Percentiles rank a stretch among this genome's conserved stretches.
Evolutionary conservation across 2,888 invertebrate species (phyloP).

Genomic region (Synanthedon vespiformis): DNA sequence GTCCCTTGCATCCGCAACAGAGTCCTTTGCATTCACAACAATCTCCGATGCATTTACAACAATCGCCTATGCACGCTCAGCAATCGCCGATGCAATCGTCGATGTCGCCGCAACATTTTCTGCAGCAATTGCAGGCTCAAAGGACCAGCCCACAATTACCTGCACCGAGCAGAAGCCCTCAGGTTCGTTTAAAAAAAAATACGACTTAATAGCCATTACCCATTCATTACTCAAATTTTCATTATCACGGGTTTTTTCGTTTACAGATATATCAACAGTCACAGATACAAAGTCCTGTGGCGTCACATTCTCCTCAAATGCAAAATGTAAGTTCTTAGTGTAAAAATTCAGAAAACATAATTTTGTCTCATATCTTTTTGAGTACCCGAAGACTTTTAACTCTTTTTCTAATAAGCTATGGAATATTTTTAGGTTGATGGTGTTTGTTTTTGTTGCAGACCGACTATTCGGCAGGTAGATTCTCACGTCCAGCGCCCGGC

Average conservation of each 20-base stretch:
- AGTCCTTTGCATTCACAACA: constrained; percentile 26
- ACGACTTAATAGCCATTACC: not conserved
- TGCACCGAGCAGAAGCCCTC: constrained; percentile 61
- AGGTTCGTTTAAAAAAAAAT: constrained; percentile 24
- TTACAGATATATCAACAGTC: constrained; percentile 62
- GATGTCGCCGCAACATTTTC: constrained; percentile 35
- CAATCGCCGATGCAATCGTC: constrained; percentile 13
- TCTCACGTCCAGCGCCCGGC: constrained; percentile 53
- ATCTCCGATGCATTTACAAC: constrained; percentile 10
- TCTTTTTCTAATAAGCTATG: too few relatives aligned
- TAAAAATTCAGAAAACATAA: too few relatives aligned
- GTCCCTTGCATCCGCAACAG: constrained; percentile 25
- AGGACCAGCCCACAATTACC: constrained; percentile 61
- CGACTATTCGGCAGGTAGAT: constrained; percentile 48
- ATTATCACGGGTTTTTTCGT: not conserved
- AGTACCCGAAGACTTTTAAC: too few relatives aligned
- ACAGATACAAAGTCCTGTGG: constrained; percentile 61
- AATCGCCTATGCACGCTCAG: constrained; percentile 9
- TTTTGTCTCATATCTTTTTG: too few relatives aligned
- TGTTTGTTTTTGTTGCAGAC: constrained; percentile 17
- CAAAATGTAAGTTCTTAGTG: constrained; percentile 45
- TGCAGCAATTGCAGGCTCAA: constrained; percentile 54
- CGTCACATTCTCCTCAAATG: constrained; percentile 61
- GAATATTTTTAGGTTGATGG: not conserved
- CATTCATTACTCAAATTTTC: not conserved